Conservation (phyloP, 1,140 invertebrate species). For the Drosophila bipectinata region DNA sequence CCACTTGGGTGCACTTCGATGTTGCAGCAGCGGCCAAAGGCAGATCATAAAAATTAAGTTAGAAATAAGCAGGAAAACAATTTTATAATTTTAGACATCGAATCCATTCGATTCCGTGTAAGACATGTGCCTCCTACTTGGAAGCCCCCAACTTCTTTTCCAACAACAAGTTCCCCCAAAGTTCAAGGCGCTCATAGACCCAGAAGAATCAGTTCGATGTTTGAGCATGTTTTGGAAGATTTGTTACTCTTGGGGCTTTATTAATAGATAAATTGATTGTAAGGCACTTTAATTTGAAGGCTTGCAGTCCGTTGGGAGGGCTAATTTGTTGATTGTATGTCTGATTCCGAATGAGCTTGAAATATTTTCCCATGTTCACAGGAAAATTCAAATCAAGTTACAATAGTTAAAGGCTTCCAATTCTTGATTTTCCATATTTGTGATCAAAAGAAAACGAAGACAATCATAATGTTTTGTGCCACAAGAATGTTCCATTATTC, state of each 20-base stretch:
- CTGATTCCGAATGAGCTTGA: slow-evolving; percentile 19
- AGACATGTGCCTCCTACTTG: slow-evolving; percentile 32
- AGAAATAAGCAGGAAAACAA: slow-evolving; percentile 50
- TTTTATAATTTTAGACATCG: slow-evolving; percentile 73
- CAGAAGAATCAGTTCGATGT: slow-evolving; percentile 37
- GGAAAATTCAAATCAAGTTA: slow-evolving; percentile 17
- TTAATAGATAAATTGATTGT: slow-evolving; percentile 68
- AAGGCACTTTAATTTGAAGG: slow-evolving; percentile 41
- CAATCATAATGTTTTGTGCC: slow-evolving; percentile 10
- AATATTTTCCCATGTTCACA: slow-evolving; percentile 30
- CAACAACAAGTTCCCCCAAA: slow-evolving; percentile 47
- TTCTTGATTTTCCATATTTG: slow-evolving; percentile 12
- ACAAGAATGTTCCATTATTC: slow-evolving; percentile 32
- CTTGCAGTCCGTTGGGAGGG: slow-evolving; percentile 39
- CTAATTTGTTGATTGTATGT: slow-evolving; percentile 25
- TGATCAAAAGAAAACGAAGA: slow-evolving; percentile 25
- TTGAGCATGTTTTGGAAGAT: slow-evolving; percentile 35
- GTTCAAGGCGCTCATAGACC: slow-evolving; percentile 73
- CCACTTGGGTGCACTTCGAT: slow-evolving; percentile 49
- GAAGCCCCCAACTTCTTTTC: slow-evolving; percentile 17
- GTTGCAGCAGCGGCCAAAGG: slow-evolving; percentile 26
- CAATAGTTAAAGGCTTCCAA: neutral
- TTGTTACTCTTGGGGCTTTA: slow-evolving; percentile 40
- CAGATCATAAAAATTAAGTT: slow-evolving; percentile 64
- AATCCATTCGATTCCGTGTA: slow-evolving; percentile 45